Evolutionary conservation across 1,140 invertebrate genomes (phyloP).

Genomic region (Brachionus plicatilis): DNA sequence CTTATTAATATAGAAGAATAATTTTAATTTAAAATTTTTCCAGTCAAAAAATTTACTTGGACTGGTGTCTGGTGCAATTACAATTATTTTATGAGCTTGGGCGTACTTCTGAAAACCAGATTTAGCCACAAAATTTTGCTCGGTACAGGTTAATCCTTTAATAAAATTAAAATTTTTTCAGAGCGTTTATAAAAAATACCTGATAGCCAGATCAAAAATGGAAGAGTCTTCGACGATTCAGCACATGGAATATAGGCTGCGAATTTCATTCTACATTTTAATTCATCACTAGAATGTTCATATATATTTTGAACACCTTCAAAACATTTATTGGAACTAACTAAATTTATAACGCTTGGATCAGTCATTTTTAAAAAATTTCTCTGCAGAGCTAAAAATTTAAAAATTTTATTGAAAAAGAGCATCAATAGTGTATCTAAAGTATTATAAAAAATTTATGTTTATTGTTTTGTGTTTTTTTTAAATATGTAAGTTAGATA

Average conservation of each 20-base stretch:
- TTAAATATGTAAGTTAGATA: neutral
- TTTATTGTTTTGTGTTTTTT: neutral
- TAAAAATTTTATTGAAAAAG: neutral
- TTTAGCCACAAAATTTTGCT: slow-evolving; percentile 93
- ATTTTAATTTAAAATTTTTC: neutral
- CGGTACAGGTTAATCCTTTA: slow-evolving; percentile 78
- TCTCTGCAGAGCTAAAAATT: neutral
- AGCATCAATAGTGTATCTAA: neutral
- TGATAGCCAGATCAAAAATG: slow-evolving; percentile 86
- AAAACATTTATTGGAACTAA: slow-evolving; percentile 33
- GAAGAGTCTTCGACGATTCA: slow-evolving; percentile 65
- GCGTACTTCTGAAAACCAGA: slow-evolving; percentile 83
- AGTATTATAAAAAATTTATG: too few relatives aligned
- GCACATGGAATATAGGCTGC: slow-evolving; percentile 78
- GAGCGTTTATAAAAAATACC: slow-evolving; percentile 54
- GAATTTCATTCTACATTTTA: slow-evolving; percentile 87
- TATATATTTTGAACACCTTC: slow-evolving; percentile 43
- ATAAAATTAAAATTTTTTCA: slow-evolving; percentile 4
- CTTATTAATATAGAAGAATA: slow-evolving; percentile 48
- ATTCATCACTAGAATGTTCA: slow-evolving; percentile 59
- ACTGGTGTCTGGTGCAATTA: slow-evolving; percentile 91
- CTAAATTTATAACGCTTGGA: neutral
- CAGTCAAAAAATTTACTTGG: slow-evolving; percentile 62
- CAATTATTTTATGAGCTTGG: slow-evolving; percentile 70
- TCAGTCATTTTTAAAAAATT: neutral